Conservation (phyloP, 2,888 invertebrate genomes). For the Acleris laterana region DNA sequence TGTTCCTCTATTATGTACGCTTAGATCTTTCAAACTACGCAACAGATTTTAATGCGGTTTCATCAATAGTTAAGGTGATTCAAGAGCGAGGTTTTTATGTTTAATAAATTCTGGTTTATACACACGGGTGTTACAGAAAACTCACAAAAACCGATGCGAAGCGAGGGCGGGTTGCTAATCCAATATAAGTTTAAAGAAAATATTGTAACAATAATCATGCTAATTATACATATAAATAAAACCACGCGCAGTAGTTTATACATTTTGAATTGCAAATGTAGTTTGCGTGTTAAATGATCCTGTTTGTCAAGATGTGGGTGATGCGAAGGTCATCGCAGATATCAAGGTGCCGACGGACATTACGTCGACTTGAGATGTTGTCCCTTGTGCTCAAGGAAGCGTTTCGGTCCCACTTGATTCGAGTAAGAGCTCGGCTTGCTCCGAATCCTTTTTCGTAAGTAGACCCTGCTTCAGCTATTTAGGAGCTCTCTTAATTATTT, state of each 20-base stretch:
- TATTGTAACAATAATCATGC: background rate
- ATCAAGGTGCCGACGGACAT: background rate
- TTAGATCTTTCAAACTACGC: too few relatives aligned
- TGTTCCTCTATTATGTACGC: too few relatives aligned
- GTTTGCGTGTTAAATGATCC: constrained; percentile 27
- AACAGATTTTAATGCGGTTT: too few relatives aligned
- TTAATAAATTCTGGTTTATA: too few relatives aligned
- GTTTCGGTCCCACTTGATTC: constrained; percentile 10
- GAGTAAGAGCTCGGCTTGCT: constrained; percentile 17
- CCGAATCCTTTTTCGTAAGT: constrained; percentile 10
- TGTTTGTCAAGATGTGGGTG: constrained; percentile 25
- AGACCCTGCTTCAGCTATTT: too few relatives aligned
- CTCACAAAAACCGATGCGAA: too few relatives aligned
- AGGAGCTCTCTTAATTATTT: too few relatives aligned
- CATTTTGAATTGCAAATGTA: constrained; percentile 32
- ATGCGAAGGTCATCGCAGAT: constrained; percentile 27
- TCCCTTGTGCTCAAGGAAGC: constrained; percentile 26
- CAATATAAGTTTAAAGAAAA: background rate
- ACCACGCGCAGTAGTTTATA: constrained; percentile 18
- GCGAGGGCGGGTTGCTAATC: too few relatives aligned
- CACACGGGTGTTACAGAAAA: too few relatives aligned
- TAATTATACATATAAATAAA: constrained; percentile 6
- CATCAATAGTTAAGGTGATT: too few relatives aligned
- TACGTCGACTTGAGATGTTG: constrained; percentile 18
- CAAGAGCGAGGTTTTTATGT: too few relatives aligned